These are phyloP conservation scores for Dichetophora obliterata DNA, from an alignment of 2,888 invertebrate genomes.

Conservation along the genomic window DNA sequence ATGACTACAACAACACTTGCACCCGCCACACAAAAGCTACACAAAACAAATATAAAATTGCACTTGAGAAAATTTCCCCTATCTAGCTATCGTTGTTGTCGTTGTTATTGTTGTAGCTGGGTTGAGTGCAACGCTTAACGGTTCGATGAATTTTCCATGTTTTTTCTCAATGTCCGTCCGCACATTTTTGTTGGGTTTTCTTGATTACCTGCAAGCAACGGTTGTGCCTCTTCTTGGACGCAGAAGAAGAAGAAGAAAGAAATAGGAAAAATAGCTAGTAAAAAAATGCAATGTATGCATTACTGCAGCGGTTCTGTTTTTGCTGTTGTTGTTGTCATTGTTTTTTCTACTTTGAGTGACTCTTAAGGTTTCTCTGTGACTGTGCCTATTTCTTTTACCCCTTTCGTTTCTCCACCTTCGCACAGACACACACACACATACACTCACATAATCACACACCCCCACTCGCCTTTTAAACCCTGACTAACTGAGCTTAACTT, in stretches of 20 bases:
- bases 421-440: background rate
- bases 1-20: conserved; percentile 1
- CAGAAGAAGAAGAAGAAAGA: no score
- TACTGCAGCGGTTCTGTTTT: background rate
- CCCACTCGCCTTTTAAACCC: background rate
- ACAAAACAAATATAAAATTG: conserved; percentile 19
- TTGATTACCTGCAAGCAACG: conserved; percentile 19
- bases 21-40: background rate
- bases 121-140: conserved; percentile 56
- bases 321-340: background rate
- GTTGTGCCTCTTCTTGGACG: background rate
- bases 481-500: conserved; percentile 22
- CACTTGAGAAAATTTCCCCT: conserved; percentile 37
- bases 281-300: background rate
- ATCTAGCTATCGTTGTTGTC: background rate
- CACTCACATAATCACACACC: background rate
- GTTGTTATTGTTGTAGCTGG: conserved; percentile 25
- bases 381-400: background rate
- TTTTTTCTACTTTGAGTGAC: conserved; percentile 6
- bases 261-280: no score
- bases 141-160: conserved; percentile 62
- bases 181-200: conserved; percentile 24
- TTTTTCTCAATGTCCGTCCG: conserved; percentile 31
- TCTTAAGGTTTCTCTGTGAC: background rate
- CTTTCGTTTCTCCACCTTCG: background rate